Conservation (phyloP, 2,888 invertebrate species). For the Sisyra terminalis region DNA sequence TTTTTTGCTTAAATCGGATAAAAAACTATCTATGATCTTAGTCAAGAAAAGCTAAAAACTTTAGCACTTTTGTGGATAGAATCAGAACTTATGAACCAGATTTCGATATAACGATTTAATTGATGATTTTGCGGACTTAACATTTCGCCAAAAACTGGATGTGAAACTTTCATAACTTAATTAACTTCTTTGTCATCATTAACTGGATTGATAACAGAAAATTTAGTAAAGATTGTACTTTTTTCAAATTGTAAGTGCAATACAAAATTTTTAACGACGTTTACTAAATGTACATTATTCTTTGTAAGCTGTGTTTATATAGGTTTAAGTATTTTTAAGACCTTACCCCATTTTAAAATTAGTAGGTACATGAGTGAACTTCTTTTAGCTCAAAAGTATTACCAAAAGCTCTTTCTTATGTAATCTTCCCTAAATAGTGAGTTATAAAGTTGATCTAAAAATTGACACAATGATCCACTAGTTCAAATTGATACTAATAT, state of each 20-base stretch:
- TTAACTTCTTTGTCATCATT: no score
- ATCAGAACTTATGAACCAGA: constrained; percentile 15
- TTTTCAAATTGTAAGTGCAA: not conserved
- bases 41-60: constrained; percentile 1
- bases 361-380: no score
- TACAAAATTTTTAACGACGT: not conserved
- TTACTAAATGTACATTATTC: constrained; percentile 1
- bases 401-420: not conserved
- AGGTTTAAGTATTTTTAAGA: no score
- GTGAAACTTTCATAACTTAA: no score
- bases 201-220: no score
- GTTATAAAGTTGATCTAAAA: not conserved
- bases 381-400: not conserved
- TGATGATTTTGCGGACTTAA: constrained; percentile 9
- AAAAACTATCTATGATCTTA: constrained; percentile 7
- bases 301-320: not conserved
- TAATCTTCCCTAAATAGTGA: not conserved
- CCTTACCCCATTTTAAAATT: no score
- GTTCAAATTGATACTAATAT: not conserved
- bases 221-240: no score
- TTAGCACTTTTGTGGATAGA: constrained; percentile 9
- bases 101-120: no score
- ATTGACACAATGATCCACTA: constrained; percentile 1
- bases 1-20: constrained; percentile 6
- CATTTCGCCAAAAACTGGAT: constrained; percentile 13